Evolutionary conservation across 2,888 invertebrate species (phyloP), one percentile per base, ranked within the genome.

Genomic region (Octodonta nipae): DNA sequence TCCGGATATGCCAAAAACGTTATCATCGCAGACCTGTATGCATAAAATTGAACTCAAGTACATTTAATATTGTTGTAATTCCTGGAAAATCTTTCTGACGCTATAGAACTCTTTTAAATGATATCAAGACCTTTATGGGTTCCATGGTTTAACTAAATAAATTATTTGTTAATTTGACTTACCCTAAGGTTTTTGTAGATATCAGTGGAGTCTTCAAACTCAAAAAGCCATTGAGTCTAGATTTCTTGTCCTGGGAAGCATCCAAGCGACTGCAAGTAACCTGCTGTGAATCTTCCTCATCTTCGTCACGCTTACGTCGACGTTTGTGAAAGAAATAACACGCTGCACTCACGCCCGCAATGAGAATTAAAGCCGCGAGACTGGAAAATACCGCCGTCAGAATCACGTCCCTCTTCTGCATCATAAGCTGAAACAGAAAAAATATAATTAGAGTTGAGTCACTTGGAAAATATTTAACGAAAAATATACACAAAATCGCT

Each of bases 161-260:
- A n/a, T n/a, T n/a, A n/a, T n/a, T n/a, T n/a, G n/a, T n/a, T n/a
- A n/a, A n/a, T n/a, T n/a, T 16, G n/a, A 72, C 79, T 78, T 58
- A 80, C 80, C 78, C 79, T 34, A 80, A 60, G 13, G 78, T 74
- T 54, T 79, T 80, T 7, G 79, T 79, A 46, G 75, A 75, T 47
- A 81, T 80, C 31, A 80, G 65, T 0, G 80, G 80, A 10, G 79
- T 78, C 60, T 77, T 78, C 48, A 80, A 56, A 47, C 67, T 78
- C 33, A 80, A 66, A 48, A 78, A 77, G 22, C 78, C 78, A 46
- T 79, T 78, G 15, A 72, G 53, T 32, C 68, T 58, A 28, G 63
- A 68, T 37, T 65, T 10, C 22, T 33, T 15, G 13, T 31, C 37
- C 8, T 30, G 11, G 7, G 11, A 13, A 7, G 11, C 20, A 2